These are phyloP conservation scores for Lerista edwardsae DNA, from an alignment of 2,797 vertebrate species.

Conservation along the genomic window DNA sequence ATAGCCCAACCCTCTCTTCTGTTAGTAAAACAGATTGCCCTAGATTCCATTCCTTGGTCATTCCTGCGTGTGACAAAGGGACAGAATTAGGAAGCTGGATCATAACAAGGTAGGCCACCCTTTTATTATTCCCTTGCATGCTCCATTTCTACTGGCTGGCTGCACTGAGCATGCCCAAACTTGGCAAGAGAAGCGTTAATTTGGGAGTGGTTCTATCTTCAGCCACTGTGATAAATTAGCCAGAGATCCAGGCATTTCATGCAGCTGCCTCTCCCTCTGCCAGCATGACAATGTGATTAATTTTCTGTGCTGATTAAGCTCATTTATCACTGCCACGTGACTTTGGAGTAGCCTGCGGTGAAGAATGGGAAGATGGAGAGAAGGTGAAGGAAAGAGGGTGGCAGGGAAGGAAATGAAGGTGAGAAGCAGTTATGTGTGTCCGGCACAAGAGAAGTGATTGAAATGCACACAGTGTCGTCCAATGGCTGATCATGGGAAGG, in stretches of 20 bases:
- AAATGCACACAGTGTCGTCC: neutral
- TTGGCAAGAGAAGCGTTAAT: neutral
- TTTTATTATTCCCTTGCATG: neutral
- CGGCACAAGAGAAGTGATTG: neutral
- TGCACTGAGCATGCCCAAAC: neutral
- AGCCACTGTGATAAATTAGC: constrained; percentile 59
- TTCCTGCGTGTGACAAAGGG: neutral
- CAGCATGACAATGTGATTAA: constrained; percentile 61
- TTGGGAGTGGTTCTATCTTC: neutral
- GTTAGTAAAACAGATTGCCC: too few relatives aligned
- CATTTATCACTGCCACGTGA: constrained; percentile 63
- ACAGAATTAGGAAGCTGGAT: neutral
- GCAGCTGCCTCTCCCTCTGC: constrained; percentile 63
- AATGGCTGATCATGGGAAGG: constrained; percentile 4
- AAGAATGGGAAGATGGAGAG: rapidly evolving
- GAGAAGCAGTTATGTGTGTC: neutral
- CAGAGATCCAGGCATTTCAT: constrained; percentile 46
- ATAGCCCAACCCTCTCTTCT: too few relatives aligned
- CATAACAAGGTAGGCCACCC: neutral
- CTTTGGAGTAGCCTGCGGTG: neutral
- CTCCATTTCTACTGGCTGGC: rapidly evolving
- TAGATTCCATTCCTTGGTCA: neutral
- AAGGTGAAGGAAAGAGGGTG: neutral
- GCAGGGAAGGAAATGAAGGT: neutral
- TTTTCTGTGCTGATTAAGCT: constrained; percentile 59